Base-by-base conservation (phyloP, 2,888 invertebrate species). In the Acrobasis repandana region DNA sequence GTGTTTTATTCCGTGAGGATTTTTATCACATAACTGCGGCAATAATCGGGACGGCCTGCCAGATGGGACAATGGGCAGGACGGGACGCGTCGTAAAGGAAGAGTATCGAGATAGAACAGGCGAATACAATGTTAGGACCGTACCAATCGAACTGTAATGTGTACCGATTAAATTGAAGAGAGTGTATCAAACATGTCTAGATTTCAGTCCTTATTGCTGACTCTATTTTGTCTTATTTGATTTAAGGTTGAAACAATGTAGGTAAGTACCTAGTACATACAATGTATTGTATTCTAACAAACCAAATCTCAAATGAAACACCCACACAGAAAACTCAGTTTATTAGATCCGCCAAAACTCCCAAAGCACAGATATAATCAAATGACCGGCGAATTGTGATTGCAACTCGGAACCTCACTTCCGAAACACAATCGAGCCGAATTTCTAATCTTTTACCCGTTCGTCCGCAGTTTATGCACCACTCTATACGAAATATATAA, bases 1-100 rank as follows among this genome's bases (percentile, higher is more conserved):
- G 71, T 75, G 72, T 73, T 80, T 77, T 71, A 80, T 79, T 75
- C 69, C 73, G 74, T 71, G 72, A 73, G 79, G 76, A 84, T 85
- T 83, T 82, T 82, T 84, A 86, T 87, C 87, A 78, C 78, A 83
- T 79, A 81, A 76, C 73, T 72, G 70, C 71, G 71, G 82, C 78
- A 80, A 83, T 85, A 82, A 81, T 77, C 71, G 72, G 68, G 67
- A 68, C 67, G 69, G 68, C 69, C 66, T 68, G 71, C 69, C 76
- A 78, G 76, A 74, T 80, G 80, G 76, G 77, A 82, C 80, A 78
- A 79, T 76, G 70, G 69, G 28, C 4, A 2, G 63, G 61, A 57
- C 48, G 50, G 64, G 56, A 68, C 66, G 66, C 68, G 66, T 70
- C 67, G 67, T 61, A 85, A 84, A 43, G 43, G 43, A n/a, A 28